Percentiles rank a stretch among this genome's conserved stretches.
Conservation (phyloP, 2,888 invertebrate species). For the Machimus rusticus region DNA sequence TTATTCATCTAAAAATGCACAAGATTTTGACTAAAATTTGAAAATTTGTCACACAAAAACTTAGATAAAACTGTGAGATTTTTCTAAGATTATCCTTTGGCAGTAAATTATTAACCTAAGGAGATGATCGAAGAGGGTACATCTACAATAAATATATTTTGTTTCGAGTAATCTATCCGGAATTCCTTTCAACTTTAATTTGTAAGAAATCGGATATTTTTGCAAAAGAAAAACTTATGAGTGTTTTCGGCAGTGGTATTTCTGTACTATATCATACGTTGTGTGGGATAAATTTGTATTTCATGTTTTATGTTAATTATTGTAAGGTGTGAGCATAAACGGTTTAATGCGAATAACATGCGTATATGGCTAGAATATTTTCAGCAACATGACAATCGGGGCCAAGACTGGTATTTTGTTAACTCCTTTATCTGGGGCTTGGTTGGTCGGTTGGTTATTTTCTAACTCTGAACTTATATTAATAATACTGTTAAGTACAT, state of each 20-base stretch:
- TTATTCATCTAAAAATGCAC: neutral
- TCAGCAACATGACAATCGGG: neutral
- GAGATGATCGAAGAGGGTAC: neutral
- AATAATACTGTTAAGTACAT: neutral
- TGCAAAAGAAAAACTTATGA: neutral
- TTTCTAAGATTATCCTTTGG: neutral
- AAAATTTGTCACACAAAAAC: neutral
- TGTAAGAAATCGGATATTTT: neutral
- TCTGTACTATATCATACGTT: neutral
- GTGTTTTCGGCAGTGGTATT: neutral
- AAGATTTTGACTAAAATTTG: neutral
- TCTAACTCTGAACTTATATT: neutral
- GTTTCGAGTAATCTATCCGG: neutral
- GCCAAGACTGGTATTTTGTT: neutral
- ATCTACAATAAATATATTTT: neutral
- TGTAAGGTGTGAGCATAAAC: neutral
- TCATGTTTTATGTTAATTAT: neutral
- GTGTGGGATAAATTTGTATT: neutral
- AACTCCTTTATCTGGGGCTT: neutral
- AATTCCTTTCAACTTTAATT: neutral
- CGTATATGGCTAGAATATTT: neutral
- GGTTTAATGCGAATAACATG: neutral
- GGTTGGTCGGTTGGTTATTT: neutral
- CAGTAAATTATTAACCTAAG: neutral
- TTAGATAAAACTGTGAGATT: neutral